phyloP scores from a whole-genome alignment of 2,113 vertebrate genomes.

The Panthera uncia region DNA sequence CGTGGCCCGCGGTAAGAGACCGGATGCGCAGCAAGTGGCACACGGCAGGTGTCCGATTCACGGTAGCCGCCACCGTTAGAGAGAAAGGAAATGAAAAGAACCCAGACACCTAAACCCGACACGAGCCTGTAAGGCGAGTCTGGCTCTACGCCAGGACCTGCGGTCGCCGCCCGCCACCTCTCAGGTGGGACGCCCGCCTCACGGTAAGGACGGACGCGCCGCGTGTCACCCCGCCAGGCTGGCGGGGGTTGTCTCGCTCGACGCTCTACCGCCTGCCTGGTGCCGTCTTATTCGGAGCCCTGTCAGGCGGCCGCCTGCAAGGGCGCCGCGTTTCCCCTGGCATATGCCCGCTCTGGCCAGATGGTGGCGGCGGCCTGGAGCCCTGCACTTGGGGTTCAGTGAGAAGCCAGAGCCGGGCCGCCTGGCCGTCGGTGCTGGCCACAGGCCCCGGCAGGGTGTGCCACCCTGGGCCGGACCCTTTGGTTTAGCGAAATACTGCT shows the following conservation, averaged over 20 bases:
- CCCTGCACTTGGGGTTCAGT: not conserved
- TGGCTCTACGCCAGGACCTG: not conserved
- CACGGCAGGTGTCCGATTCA: not conserved
- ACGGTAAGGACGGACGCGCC: rapidly evolving
- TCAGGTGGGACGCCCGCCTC: not conserved
- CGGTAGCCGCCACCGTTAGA: not conserved
- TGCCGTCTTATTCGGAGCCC: not conserved
- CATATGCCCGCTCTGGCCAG: not conserved
- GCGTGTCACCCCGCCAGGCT: not conserved
- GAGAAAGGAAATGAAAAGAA: not conserved
- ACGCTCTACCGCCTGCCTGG: not conserved
- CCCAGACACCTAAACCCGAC: not conserved
- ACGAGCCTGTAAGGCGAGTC: not conserved
- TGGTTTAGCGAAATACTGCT: not conserved
- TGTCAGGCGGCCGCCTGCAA: not conserved
- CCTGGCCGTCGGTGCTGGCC: not conserved
- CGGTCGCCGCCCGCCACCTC: rapidly evolving
- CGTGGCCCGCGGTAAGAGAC: not conserved
- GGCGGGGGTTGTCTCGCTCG: not conserved
- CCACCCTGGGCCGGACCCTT: not conserved
- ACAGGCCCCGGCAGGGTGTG: rapidly evolving
- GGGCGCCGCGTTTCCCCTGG: not conserved
- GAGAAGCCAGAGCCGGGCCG: rapidly evolving
- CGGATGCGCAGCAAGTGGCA: rapidly evolving
- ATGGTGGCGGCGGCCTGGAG: not conserved